Evolutionary conservation across 2,113 vertebrate species (phyloP), one percentile per base, ranked within the genome.

Genomic region (Phrynocephalus versicolor): DNA sequence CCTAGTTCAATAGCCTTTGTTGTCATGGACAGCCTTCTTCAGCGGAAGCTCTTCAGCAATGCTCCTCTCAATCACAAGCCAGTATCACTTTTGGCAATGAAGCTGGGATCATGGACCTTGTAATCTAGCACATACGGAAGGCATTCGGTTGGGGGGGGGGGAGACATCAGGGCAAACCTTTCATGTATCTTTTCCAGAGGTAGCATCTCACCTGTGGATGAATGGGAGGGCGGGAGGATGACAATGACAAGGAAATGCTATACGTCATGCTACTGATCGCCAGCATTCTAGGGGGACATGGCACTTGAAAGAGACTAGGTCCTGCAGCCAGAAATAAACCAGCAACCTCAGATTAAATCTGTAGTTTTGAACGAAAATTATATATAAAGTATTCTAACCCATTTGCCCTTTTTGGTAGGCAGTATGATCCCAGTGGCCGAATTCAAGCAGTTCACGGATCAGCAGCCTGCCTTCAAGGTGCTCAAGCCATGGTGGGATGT

Each of bases 401-500:
- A 71, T 39, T 14, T 21, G 69, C n/a, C n/a, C 76, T 71, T 87
- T 73, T 41, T 78, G 30, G 18, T 84, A 96, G 92, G 86, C 85
- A 91, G 58, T 71, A 98, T 98, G 98, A 98, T 98, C 92, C 97
- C 98, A 0, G 95, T 98, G 87, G 96, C 96, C 0, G 98, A 98
- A 92, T 97, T 98, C 90, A 97, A 96, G 91, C 97, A 96, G 89
- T 95, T 98, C 72, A 93, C 95, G 0, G 97, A 97, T 62, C 96
- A 96, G 88, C 97, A 97, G 93, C 92, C 97, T 0, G 96, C 97
- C 76, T 96, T 97, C 84, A 96, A 97, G 85, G 96, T 98, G 60
- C 96, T 98, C 76, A 98, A 98, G 80, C 98, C 98, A 5, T 98
- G 98, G 98, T 98, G 98, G 98, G 98, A 98, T 6, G 98, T 98